phyloP scores from a whole-genome alignment of 2,797 vertebrate species.

The Pangasius djambal region DNA sequence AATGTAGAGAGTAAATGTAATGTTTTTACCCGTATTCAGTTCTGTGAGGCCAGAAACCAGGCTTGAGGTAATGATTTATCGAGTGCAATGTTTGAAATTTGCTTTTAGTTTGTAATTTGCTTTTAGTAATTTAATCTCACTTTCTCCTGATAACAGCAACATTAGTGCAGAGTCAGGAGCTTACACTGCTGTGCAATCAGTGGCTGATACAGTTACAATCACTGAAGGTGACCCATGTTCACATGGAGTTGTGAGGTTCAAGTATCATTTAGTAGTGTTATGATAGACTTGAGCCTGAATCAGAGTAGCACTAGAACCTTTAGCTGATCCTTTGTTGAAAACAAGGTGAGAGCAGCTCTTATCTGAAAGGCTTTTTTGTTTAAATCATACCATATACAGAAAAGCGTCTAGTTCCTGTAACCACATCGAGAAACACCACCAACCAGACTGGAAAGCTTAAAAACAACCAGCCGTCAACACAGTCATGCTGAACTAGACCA shows the following conservation, averaged over 20 bases:
- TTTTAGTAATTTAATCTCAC: constrained; percentile 41
- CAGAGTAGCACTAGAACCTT: not conserved
- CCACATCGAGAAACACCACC: not conserved
- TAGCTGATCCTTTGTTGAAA: not conserved
- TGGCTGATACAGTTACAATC: constrained; percentile 38
- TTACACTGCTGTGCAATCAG: not conserved
- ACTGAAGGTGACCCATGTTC: constrained; percentile 44
- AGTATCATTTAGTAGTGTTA: not conserved
- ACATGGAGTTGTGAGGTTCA: not conserved
- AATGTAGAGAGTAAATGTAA: not conserved
- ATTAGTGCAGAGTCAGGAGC: constrained; percentile 30
- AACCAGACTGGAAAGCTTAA: not conserved
- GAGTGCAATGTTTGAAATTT: constrained; percentile 10
- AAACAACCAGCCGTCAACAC: not conserved
- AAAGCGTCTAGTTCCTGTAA: not conserved
- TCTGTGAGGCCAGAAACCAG: not conserved
- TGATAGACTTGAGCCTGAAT: not conserved
- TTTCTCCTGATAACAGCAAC: constrained; percentile 38
- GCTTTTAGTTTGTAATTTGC: constrained; percentile 10
- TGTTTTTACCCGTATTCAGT: not conserved
- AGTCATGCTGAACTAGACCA: not conserved
- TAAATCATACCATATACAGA: constrained; percentile 11
- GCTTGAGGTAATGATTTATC: not conserved
- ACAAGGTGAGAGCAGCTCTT: constrained; percentile 20
- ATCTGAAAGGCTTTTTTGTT: not conserved